Conservation (phyloP, 2,113 vertebrate genomes). For the Cygnus buccinator region DNA sequence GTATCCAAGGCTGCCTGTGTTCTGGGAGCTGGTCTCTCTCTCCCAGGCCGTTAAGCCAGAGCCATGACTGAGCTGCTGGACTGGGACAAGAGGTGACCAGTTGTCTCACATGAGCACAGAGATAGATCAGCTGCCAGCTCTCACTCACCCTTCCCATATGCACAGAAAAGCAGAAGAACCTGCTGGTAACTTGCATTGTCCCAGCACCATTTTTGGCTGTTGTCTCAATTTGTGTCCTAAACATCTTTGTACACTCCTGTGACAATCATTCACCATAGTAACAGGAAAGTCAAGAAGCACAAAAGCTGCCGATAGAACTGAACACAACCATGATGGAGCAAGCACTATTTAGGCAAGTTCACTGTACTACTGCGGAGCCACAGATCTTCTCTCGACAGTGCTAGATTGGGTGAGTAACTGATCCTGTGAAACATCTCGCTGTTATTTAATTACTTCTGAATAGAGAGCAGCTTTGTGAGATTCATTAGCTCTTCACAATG, state of each 20-base stretch:
- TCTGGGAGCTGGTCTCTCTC: background rate
- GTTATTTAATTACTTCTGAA: conserved; percentile 30
- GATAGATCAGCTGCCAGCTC: background rate
- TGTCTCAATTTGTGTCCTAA: background rate
- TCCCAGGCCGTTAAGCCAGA: background rate
- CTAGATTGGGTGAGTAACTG: background rate
- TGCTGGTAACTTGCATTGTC: background rate
- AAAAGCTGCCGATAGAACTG: background rate
- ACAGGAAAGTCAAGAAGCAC: conserved; percentile 8
- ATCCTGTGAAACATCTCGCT: background rate
- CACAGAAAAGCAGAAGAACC: conserved; percentile 9
- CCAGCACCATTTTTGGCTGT: background rate
- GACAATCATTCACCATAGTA: conserved; percentile 13
- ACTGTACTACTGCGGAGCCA: background rate
- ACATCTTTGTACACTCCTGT: background rate
- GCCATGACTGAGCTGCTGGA: background rate
- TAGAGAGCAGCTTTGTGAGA: conserved; percentile 31
- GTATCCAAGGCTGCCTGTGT: background rate
- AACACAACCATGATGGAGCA: background rate
- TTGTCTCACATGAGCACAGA: background rate
- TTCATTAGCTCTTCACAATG: conserved; percentile 28
- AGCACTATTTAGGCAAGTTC: background rate
- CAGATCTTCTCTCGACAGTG: background rate
- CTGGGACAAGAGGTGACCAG: background rate
- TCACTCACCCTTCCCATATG: background rate